Base-by-base conservation (phyloP, 53 echinoderm and acorn worm species). In the Echinometra lucunter region DNA sequence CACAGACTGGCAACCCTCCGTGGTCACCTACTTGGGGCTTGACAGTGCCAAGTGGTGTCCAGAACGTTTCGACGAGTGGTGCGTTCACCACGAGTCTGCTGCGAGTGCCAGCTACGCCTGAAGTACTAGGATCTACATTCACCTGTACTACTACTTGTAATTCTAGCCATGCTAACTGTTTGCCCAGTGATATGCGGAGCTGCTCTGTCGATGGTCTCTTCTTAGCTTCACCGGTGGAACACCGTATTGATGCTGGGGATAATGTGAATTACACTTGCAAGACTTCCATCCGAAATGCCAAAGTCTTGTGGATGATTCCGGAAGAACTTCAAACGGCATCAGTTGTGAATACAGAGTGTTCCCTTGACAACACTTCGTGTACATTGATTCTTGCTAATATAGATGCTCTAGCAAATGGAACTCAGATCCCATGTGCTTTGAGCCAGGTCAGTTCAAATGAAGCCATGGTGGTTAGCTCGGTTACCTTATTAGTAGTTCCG, bases 31-130 rank as follows among this genome's bases (percentile, higher is more conserved):
- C 60, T 15, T 91, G 91, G 91, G 37, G 23, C 9, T 45, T 70
- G 37, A 63, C 23, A 6, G 70, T 25, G 18, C 27, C 9, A 63
- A 70, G 66, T 44, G 90, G 90, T 17, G 11, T 8, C 58, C 27
- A 67, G 70, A 91, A 45, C 21, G 30, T 67, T n/a, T 91, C 91
- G 16, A 44, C 1, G 42, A 63, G 45, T 28, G 69, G 63, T 8
- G 91, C 40, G 45, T 91, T 58, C 45, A 67, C 91, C 0, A 91
- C 69, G 44, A 91, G 91, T 91, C 70, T 70, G 3, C 70, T 91
- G 25, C 44, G 70, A 27, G 28, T 91, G 2, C 23, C 91, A 17
- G 91, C 21, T 12, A 44, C 69, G 19, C 16, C n/a, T 18, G 66
- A 66, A 66, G 69, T 91, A 16, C n/a, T 91, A n/a, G 44, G 28